Evolutionary conservation across 2,113 vertebrate species (phyloP).

Genomic region (Ageneiosus marmoratus): DNA sequence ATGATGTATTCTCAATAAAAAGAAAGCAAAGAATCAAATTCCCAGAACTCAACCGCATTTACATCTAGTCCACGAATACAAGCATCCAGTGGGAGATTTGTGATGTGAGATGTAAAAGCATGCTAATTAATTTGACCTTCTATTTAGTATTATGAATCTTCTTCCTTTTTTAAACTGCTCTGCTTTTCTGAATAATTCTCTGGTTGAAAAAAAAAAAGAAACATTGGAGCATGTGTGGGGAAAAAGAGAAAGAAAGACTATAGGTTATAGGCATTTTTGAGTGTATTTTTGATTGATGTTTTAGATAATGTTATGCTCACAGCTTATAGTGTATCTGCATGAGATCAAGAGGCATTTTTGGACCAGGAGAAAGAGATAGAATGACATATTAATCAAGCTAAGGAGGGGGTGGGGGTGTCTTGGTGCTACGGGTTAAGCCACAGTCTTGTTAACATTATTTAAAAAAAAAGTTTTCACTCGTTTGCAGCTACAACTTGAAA

Average conservation of each 20-base stretch:
- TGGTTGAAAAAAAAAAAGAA: not conserved
- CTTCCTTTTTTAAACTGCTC: constrained; percentile 30
- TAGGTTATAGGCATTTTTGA: not conserved
- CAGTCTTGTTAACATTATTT: not conserved
- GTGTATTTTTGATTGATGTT: not conserved
- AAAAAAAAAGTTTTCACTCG: not conserved
- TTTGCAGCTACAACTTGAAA: not conserved
- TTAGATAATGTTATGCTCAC: not conserved
- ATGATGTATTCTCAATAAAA: constrained; percentile 15
- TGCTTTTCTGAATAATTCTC: constrained; percentile 54
- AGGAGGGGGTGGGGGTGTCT: too few relatives aligned
- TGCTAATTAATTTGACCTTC: constrained; percentile 62
- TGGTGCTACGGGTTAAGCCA: not conserved
- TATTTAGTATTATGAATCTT: constrained; percentile 63
- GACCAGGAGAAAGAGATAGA: constrained; percentile 57
- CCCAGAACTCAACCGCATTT: constrained; percentile 9
- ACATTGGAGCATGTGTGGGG: constrained; percentile 41
- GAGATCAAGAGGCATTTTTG: not conserved
- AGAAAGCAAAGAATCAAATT: not conserved
- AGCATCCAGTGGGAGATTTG: constrained; percentile 24
- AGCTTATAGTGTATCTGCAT: not conserved
- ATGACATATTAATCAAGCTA: constrained; percentile 45
- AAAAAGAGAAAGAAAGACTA: not conserved
- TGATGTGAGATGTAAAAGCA: constrained; percentile 25
- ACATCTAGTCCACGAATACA: not conserved